Conservation (phyloP, 2,888 invertebrate species). For the Synergus japonicus region DNA sequence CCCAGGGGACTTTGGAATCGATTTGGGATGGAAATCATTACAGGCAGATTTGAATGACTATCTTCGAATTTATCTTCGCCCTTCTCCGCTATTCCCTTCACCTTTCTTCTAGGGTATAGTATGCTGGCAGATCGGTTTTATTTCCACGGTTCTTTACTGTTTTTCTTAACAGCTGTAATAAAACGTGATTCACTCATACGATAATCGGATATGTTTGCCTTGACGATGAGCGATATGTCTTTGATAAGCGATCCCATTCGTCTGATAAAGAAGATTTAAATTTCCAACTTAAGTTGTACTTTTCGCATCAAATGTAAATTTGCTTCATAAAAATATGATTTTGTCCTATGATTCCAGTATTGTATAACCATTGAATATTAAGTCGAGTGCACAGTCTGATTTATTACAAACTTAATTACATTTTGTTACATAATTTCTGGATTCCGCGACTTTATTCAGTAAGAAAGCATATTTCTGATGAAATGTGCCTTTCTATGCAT, state of each 20-base stretch:
- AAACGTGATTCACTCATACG: slow-evolving; percentile 37
- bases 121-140: slow-evolving; percentile 37
- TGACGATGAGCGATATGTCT: slow-evolving; percentile 35
- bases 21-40: slow-evolving; percentile 77
- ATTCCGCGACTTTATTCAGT: not conserved
- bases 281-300: not conserved
- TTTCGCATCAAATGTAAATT: not conserved
- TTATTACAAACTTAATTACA: not conserved
- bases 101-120: slow-evolving; percentile 43
- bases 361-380: no score
- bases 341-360: no score
- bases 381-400: not conserved
- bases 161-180: slow-evolving; percentile 39
- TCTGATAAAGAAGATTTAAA: not conserved
- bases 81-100: slow-evolving; percentile 29
- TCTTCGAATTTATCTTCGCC: slow-evolving; percentile 73
- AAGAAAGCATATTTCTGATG: slow-evolving; percentile 13
- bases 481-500: slow-evolving; percentile 23
- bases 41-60: slow-evolving; percentile 76
- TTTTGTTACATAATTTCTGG: not conserved
- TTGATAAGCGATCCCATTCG: slow-evolving; percentile 21
- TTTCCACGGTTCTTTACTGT: slow-evolving; percentile 39
- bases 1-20: slow-evolving; percentile 76
- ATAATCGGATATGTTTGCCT: slow-evolving; percentile 31
- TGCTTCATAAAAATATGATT: not conserved